These are phyloP conservation scores for Pelodytes ibericus DNA, from an alignment of 2,797 vertebrate genomes.

Conservation along the genomic window DNA sequence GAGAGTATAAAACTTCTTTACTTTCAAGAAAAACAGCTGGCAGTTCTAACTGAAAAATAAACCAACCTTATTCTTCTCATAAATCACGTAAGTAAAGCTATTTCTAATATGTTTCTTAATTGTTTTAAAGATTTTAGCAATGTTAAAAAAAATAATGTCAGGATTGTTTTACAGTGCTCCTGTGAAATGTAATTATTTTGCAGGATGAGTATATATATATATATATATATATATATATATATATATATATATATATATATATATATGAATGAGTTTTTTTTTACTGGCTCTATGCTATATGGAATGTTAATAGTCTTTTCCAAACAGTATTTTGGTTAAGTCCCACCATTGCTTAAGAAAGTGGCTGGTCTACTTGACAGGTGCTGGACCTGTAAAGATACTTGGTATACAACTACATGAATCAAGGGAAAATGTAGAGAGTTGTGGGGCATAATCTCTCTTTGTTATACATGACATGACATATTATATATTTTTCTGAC, in stretches of 20 bases:
- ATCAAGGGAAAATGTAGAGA: not conserved
- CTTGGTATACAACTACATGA: not conserved
- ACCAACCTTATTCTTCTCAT: slow-evolving; percentile 7
- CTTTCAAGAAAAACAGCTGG: slow-evolving; percentile 37
- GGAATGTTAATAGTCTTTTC: not conserved
- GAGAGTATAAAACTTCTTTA: slow-evolving; percentile 23
- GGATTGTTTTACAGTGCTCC: not conserved
- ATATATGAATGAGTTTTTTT: no score
- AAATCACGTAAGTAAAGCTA: slow-evolving; percentile 43
- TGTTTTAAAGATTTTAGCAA: not conserved
- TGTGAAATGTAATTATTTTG: not conserved
- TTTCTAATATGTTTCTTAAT: not conserved
- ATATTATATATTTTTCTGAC: no score
- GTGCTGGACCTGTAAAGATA: not conserved
- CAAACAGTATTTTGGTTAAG: not conserved
- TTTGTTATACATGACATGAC: no score
- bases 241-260: no score
- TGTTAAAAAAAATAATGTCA: not conserved
- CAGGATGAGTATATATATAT: no score
- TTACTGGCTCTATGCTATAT: no score
- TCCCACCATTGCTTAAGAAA: not conserved
- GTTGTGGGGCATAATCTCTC: no score
- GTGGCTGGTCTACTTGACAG: not conserved
- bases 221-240: no score
- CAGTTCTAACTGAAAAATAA: slow-evolving; percentile 13